Evolutionary conservation across 2,797 vertebrate species (phyloP).

Genomic region (Rhinatrema bivittatum): DNA sequence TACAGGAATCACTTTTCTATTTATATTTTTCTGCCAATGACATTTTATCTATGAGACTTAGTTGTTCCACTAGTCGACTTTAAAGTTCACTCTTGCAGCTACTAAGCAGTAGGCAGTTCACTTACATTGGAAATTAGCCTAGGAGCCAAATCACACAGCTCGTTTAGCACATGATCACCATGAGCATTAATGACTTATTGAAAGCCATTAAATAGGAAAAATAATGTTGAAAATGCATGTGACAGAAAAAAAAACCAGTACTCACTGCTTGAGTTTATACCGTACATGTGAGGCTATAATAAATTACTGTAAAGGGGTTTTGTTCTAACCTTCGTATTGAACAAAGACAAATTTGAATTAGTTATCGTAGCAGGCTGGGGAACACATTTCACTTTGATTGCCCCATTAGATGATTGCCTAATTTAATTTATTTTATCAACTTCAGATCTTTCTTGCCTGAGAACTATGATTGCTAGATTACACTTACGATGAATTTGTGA

Average conservation of each 20-base stretch:
- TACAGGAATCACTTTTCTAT: background rate
- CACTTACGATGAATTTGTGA: too few species aligned
- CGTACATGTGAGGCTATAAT: conserved; percentile 24
- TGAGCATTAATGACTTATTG: conserved; percentile 24
- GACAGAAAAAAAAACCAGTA: conserved; percentile 13
- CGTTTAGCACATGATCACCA: conserved; percentile 15
- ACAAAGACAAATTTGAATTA: conserved; percentile 22
- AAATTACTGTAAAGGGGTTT: conserved; percentile 16
- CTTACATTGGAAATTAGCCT: conserved; percentile 12
- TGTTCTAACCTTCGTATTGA: conserved; percentile 19
- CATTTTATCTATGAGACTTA: background rate
- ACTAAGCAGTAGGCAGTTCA: background rate
- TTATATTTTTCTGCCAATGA: background rate
- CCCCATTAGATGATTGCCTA: conserved; percentile 40
- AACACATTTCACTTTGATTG: conserved; percentile 40
- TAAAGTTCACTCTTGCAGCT: background rate
- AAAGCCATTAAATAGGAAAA: conserved; percentile 19
- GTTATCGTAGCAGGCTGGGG: conserved; percentile 35
- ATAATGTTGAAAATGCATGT: conserved; percentile 4
- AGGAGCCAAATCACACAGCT: conserved; percentile 20
- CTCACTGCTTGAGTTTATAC: conserved; percentile 15
- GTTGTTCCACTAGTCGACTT: background rate
- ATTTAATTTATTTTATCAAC: conserved; percentile 49
- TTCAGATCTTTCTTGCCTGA: too few species aligned
- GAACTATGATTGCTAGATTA: too few species aligned